Base-by-base conservation (phyloP, 1,140 invertebrate species). In the Drosophila fuyamai region DNA sequence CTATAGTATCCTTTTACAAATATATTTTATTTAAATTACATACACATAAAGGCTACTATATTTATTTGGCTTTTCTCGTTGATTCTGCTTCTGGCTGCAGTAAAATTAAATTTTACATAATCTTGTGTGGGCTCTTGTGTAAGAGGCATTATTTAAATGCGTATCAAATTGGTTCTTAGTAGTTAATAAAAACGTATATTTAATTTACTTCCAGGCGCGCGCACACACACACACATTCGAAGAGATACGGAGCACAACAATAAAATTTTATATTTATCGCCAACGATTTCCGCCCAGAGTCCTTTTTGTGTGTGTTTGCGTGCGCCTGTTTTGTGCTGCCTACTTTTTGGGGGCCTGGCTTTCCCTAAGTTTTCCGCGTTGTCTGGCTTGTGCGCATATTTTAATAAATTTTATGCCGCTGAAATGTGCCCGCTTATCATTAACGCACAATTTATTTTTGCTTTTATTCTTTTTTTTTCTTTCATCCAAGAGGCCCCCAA, bases 151-250 rank as follows among this genome's bases (percentile, higher is more conserved):
- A 84, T 90, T 89, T 90, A 83, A 81, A 90, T 88, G 83, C 79
- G 80, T 89, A 89, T 88, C 83, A 88, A 88, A 89, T 89, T 89
- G 84, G 84, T 89, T 89, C 84, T 88, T 89, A 89, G 85, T 89
- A 89, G 84, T 89, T 89, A 89, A 89, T 89, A 89, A 89, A 89
- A 89, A 90, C 81, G 85, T 88, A 84, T 89, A 89, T 89, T 89
- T 86, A 86, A 86, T 86, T 86, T 86, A 86, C 83, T 86, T 89
- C 76, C 80, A 63, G 66, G 60, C 66, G 35, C 41, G 57, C 59
- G 35, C 55, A 59, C 16, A 55, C 32, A 70, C 54, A 54, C 12
- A 62, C 47, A 79, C 27, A 59, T 43, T 53, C 54, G 46, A 36
- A n/a, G n/a, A 77, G 40, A 46, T 48, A 81, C 50, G 55, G 68